These are phyloP conservation scores for Tachysurus vachellii DNA, from an alignment of 2,113 vertebrate species.

Conservation along the genomic window DNA sequence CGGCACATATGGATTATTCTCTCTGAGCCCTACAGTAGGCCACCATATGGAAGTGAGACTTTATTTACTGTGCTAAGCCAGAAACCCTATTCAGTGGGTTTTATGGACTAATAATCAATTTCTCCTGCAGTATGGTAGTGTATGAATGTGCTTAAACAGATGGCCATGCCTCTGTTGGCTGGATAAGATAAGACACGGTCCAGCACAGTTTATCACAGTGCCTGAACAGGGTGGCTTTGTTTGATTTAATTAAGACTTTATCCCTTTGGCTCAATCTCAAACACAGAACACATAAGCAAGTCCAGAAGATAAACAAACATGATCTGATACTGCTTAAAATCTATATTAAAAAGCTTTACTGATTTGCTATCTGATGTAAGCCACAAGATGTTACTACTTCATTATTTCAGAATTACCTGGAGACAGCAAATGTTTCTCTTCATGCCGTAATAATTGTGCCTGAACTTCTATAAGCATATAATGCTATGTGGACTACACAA, in stretches of 20 bases:
- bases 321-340: slow-evolving; percentile 33
- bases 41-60: slow-evolving; percentile 54
- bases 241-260: slow-evolving; percentile 80
- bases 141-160: slow-evolving; percentile 77
- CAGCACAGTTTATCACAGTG: slow-evolving; percentile 76
- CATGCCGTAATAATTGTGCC: not conserved
- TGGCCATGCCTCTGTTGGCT: slow-evolving; percentile 74
- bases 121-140: slow-evolving; percentile 72
- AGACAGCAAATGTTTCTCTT: not conserved
- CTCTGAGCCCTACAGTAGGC: slow-evolving; percentile 36
- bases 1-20: slow-evolving; percentile 39
- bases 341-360: slow-evolving; percentile 22
- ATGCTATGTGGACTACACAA: not conserved
- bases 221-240: slow-evolving; percentile 73
- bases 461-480: not conserved
- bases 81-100: slow-evolving; percentile 53
- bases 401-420: slow-evolving; percentile 13
- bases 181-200: slow-evolving; percentile 70
- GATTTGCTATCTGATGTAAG: slow-evolving; percentile 20
- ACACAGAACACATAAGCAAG: slow-evolving; percentile 54
- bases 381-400: slow-evolving; percentile 11
- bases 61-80: slow-evolving; percentile 66
- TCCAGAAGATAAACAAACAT: slow-evolving; percentile 42
- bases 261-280: slow-evolving; percentile 64
- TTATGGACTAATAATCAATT: slow-evolving; percentile 70